phyloP scores from a whole-genome alignment of 2,113 vertebrate species.

The Pionites leucogaster region DNA sequence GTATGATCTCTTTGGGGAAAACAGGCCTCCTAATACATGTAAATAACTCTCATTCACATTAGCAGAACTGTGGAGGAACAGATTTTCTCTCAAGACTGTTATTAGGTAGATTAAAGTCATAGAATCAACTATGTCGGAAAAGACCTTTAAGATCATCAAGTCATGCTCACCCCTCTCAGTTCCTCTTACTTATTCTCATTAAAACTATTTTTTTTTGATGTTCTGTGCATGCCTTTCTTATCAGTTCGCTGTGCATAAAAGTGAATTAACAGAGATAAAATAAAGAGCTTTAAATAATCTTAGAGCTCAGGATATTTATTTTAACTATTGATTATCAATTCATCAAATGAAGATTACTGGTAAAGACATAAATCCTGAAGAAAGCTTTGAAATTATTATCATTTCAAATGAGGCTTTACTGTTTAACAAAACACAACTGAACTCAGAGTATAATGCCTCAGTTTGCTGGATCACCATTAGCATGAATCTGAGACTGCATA shows the following conservation, averaged over 20 bases:
- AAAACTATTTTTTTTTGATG: constrained; percentile 2
- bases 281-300: not conserved
- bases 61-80: not conserved
- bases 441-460: not conserved
- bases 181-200: not conserved
- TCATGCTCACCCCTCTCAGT: not conserved
- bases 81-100: constrained; percentile 7
- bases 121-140: not conserved
- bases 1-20: constrained; percentile 30
- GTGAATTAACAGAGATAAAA: not conserved
- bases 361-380: constrained; percentile 19
- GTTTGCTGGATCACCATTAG: not conserved
- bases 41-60: constrained; percentile 23
- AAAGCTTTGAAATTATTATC: not conserved
- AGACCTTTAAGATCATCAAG: not conserved
- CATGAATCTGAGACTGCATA: not conserved
- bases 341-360: not conserved
- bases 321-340: constrained; percentile 10
- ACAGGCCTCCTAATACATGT: constrained; percentile 8
- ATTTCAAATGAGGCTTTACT: not conserved
- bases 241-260: not conserved
- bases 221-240: not conserved
- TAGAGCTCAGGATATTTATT: not conserved
- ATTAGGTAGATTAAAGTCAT: constrained; percentile 15
- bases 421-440: not conserved